Conservation (phyloP, 2,888 invertebrate genomes). For the Tipula confusa region DNA sequence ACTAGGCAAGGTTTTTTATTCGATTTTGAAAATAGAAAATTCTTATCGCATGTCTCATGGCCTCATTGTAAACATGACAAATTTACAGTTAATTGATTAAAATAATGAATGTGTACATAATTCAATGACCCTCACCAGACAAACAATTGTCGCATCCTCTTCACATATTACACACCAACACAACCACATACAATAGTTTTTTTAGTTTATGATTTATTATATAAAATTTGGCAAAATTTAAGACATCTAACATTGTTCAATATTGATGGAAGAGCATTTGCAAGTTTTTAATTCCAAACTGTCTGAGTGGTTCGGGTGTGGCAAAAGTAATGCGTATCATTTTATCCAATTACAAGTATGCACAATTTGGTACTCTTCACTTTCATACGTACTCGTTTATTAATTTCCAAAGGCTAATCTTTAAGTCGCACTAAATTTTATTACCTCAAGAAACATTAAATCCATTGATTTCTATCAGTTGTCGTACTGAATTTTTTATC, state of each 20-base stretch:
- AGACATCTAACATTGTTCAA: neutral
- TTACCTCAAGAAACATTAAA: neutral
- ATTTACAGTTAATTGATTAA: neutral
- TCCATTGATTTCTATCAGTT: neutral
- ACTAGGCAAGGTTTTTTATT: neutral
- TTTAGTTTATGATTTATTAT: neutral
- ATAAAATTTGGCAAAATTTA: neutral
- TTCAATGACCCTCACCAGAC: neutral
- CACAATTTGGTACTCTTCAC: too few relatives aligned
- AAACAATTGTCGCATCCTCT: constrained; percentile 25
- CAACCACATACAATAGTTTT: neutral
- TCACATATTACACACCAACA: neutral
- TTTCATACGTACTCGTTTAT: too few relatives aligned
- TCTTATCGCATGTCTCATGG: neutral
- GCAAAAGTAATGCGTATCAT: neutral
- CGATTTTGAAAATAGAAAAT: neutral
- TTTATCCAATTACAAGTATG: neutral
- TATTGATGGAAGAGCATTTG: neutral
- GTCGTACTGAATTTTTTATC: neutral
- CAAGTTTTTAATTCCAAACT: neutral
- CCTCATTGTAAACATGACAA: neutral
- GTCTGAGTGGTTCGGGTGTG: neutral
- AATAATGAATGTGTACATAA: neutral
- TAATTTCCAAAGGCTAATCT: neutral
- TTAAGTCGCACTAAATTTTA: neutral